Evolutionary conservation across 2,888 invertebrate species (phyloP), one percentile per base, ranked within the genome.

Genomic region (Petrolisthes manimaculis): DNA sequence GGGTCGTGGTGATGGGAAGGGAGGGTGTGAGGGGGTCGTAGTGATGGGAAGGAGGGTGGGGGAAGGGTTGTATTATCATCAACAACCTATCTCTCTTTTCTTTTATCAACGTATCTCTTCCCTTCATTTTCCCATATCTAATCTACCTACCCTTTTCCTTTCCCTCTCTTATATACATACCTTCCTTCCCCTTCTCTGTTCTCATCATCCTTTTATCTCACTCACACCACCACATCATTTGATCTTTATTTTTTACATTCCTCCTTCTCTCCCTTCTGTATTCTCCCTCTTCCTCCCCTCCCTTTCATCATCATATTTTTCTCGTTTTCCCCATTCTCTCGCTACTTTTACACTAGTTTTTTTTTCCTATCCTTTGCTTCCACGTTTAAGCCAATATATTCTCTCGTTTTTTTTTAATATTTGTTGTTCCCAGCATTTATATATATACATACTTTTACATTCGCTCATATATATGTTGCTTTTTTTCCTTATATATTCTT

Each of bases 131-230:
- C 71, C 6, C n/a, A 6, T n/a, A 14, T 71, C 71, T 71, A 12
- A n/a, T n/a, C 71, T n/a, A n/a, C 71, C n/a, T n/a, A 6, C n/a
- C 21, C 71, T 71, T 21, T 71, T n/a, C 71, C n/a, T 71, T 71
- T 71, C 4, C 21, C 71, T 71, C 71, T 71, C 71, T 71, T n/a
- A 6, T n/a, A n/a, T n/a, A n/a, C n/a, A n/a, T n/a, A n/a, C n/a
- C n/a, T 71, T 4, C 71, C 61, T 18, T 61, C 61, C 61, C 61
- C 18, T 61, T 61, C 61, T 12, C 61, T 12, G 18, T 61, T 18
- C 61, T 61, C 61, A 12, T 61, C 61, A 1, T 61, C 61, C 61
- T 61, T 18, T 61, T 61, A 9, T 61, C 61, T 61, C 1, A 9
- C 9, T 61, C 18, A 9, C 18, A 12, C 18, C 61, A 61, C 61